A percentile compares a stretch with the other conserved stretches of the same genome.
phyloP scores from a whole-genome alignment of 2,113 vertebrate species.

The Carettochelys insculpta region DNA sequence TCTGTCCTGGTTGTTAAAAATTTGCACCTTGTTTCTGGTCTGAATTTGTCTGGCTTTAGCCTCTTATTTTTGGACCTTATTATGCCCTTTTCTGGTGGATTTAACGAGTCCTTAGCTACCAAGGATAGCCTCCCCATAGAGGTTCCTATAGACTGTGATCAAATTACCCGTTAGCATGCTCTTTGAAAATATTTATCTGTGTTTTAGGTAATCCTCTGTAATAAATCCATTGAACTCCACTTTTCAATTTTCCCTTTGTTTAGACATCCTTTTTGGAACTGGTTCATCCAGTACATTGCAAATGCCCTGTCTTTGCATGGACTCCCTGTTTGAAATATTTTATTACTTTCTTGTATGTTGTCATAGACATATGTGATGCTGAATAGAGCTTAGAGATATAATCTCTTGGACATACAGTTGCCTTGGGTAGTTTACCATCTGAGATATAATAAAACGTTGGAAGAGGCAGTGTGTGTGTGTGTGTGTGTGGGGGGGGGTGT shows the following conservation, averaged over 20 bases:
- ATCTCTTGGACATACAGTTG: neutral
- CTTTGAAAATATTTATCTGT: neutral
- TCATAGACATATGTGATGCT: neutral
- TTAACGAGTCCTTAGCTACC: neutral
- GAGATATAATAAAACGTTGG: neutral
- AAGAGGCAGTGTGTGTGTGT: neutral
- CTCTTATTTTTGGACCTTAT: neutral
- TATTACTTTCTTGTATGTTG: neutral
- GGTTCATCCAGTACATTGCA: neutral
- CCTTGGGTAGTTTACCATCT: neutral
- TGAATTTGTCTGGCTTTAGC: neutral
- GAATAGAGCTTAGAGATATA: neutral
- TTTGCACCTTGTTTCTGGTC: neutral
- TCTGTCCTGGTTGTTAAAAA: neutral
- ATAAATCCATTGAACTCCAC: neutral
- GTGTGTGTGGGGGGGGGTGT: neutral
- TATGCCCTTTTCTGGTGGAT: neutral
- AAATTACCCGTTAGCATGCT: neutral
- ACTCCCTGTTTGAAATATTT: neutral
- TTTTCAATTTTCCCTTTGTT: neutral
- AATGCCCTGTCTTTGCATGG: neutral
- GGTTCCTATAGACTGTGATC: neutral
- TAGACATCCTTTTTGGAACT: neutral
- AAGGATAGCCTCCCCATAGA: fast-evolving
- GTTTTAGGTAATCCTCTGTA: neutral